These are phyloP conservation scores for Eilema caniola DNA, from an alignment of 2,888 invertebrate genomes.

Conservation along the genomic window DNA sequence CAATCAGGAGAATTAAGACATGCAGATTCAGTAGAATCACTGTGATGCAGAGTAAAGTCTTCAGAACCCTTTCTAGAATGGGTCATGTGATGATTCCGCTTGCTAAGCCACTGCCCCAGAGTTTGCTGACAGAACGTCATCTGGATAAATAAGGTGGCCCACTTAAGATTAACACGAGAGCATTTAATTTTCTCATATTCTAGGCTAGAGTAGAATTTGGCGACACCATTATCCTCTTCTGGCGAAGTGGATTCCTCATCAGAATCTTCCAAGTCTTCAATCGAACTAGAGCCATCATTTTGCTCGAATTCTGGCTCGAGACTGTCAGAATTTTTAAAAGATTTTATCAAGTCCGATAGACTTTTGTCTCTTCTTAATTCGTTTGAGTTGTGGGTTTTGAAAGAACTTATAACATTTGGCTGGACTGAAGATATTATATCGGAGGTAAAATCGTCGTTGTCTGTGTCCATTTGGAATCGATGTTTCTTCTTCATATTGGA, in stretches of 20 bases:
- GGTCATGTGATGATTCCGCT: conserved; percentile 83
- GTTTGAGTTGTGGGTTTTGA: conserved; percentile 82
- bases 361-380: conserved; percentile 72
- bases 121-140: conserved; percentile 94
- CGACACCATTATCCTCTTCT: conserved; percentile 70
- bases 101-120: conserved; percentile 91
- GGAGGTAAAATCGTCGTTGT: conserved; percentile 71
- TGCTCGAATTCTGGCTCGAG: conserved; percentile 50
- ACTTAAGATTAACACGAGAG: conserved; percentile 84
- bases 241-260: conserved; percentile 64
- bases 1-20: conserved; percentile 63
- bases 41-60: conserved; percentile 69
- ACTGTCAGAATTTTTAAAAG: conserved; percentile 76
- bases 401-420: conserved; percentile 78
- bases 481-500: conserved; percentile 75
- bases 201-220: conserved; percentile 65
- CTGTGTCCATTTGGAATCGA: conserved; percentile 72
- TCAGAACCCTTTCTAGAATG: conserved; percentile 70
- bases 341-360: conserved; percentile 77
- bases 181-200: conserved; percentile 72
- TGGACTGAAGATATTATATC: conserved; percentile 69
- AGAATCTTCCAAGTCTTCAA: conserved; percentile 59
- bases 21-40: conserved; percentile 72
- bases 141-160: conserved; percentile 93
- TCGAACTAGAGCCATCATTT: conserved; percentile 60